Base-by-base conservation (phyloP, 1,140 invertebrate species). In the Drosophila punjabiensis region DNA sequence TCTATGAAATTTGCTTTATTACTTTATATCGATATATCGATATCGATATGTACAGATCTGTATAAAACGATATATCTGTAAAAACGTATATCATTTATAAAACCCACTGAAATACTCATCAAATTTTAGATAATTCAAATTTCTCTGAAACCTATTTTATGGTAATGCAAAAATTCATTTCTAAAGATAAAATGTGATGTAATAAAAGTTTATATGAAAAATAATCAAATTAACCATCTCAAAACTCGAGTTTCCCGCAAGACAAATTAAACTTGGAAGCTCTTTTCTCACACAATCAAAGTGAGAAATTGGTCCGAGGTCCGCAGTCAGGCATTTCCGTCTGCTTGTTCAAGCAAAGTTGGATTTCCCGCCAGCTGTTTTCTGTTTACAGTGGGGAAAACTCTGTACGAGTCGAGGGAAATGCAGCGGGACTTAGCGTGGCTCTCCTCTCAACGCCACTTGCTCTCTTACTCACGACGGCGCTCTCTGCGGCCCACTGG, bases 321-420 rank as follows among this genome's bases (percentile, higher is more conserved):
- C 35, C 13, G 3, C 30, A 14, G 33, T 39, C 48, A 55, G n/a
- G 33, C 69, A 58, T 47, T 60, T 75, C 58, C 48, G 48, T 63
- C 30, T 16, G 13, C 13, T 4, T 48, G 24, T 39, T 16, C 33
- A 10, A 64, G 10, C 30, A n/a, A 6, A 47, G 53, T 37, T 59
- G 30, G n/a, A 56, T 61, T 76, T 68, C 33, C 52, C 63, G 70
- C 50, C 85, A 88, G 85, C 85, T 88, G 85, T 79, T 88, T 81
- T 88, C 59, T 89, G 86, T 88, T 88, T 88, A 88, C 78, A 81
- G 73, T 47, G 63, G 41, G 47, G 41, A 41, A 66, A 45, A 43
- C 45, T 47, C 56, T 62, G 33, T n/a, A 18, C 39, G 16, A 52
- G 33, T 6, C 24, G 41, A 56, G 28, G 28, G 20, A 76, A 76